Base-by-base conservation (phyloP, 2,797 vertebrate species). In the Silurus aristotelis region DNA sequence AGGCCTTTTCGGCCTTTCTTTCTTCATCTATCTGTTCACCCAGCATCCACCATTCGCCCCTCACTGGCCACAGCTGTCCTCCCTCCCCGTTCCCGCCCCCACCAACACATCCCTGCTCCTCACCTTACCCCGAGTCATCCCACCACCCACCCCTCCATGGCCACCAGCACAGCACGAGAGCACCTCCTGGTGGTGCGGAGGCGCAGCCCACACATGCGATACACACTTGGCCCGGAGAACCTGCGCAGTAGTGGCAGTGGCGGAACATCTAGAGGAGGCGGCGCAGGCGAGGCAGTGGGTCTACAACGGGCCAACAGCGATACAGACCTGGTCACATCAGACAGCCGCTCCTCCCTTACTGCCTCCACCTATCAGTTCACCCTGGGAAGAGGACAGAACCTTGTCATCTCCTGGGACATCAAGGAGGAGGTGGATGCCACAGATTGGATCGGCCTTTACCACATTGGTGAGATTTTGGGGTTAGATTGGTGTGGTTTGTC, bases 381-480 rank as follows among this genome's bases (percentile, higher is more conserved):
- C 0, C 91, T 99, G 31, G 97, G 97, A 20, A 96, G 96, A 27
- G 93, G 95, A 79, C 97, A 98, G 92, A 95, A 96, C 91, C 96
- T 99, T 90, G 96, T 99, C 31, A 99, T 99, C 92, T 98, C 96
- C 92, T 99, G 98, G 98, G 98, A 99, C 94, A 99, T 99, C 92
- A 99, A 99, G 89, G 98, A 99, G 93, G 98, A 99, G 92, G 98
- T 99, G 86, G 98, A 99, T 73, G 97, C 98, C 17, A 99, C 97
- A 0, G 98, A 99, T 90, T 99, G 98, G 98, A 99, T 99, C 76
- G 98, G 98, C 84, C 95, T 99, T 22, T 99, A 99, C 92, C 97
- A 98, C 88, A 99, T 99, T 67, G 98, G 98, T 99, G 93, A 97
- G 96, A 86, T 25, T 38, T 31, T 1, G 12, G 12, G 48, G 25